Evolutionary conservation across 2,797 vertebrate species (phyloP).

Genomic region (Toxotes lorentzi): DNA sequence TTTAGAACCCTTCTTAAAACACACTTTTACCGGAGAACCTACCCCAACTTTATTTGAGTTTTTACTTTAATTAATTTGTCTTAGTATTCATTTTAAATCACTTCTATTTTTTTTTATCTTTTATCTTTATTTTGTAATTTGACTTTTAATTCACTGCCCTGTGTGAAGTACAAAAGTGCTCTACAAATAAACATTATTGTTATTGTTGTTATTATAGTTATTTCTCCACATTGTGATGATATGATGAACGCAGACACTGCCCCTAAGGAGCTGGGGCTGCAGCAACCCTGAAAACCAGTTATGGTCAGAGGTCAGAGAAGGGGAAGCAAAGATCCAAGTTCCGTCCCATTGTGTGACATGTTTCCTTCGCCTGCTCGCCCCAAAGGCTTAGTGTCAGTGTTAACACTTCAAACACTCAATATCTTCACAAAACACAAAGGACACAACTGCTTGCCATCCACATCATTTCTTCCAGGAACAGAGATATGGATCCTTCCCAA

Average conservation of each 20-base stretch:
- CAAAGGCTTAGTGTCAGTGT: slow-evolving; percentile 88
- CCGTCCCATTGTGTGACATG: slow-evolving; percentile 88
- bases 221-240: slow-evolving; percentile 70
- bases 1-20: background rate
- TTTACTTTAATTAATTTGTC: background rate
- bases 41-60: background rate
- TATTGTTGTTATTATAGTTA: background rate
- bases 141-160: no score
- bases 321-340: slow-evolving; percentile 87
- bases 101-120: slow-evolving; percentile 1
- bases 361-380: slow-evolving; percentile 83
- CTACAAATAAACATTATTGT: background rate
- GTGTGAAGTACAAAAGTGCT: background rate
- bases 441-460: slow-evolving; percentile 86
- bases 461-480: slow-evolving; percentile 84
- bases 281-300: slow-evolving; percentile 84
- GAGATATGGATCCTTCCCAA: slow-evolving; percentile 87
- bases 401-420: slow-evolving; percentile 91
- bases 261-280: slow-evolving; percentile 77
- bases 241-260: slow-evolving; percentile 82
- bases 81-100: no score
- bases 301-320: slow-evolving; percentile 84
- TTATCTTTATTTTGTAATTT: background rate
- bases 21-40: no score
- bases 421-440: slow-evolving; percentile 89